These are phyloP conservation scores for Benitochromis conjunctus DNA, from an alignment of 2,113 vertebrate species.

Conservation along the genomic window DNA sequence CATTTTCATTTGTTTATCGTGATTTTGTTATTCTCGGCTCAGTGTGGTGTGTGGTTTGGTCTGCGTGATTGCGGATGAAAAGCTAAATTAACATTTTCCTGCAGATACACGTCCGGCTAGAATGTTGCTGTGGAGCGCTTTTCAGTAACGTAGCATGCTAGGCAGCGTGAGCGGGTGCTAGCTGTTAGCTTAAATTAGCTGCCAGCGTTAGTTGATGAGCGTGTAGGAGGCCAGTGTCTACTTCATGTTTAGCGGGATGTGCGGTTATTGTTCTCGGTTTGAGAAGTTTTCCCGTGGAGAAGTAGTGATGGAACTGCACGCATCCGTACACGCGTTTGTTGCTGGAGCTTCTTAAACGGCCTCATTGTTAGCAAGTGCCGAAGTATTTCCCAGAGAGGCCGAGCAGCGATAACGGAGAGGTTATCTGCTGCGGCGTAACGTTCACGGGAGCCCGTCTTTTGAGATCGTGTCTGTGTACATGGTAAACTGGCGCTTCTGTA, in stretches of 20 bases:
- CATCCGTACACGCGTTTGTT: not conserved
- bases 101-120: not conserved
- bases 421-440: not conserved
- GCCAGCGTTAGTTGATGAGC: not conserved
- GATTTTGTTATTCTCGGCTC: constrained; percentile 2
- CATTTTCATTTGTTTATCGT: constrained; percentile 75
- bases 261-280: not conserved
- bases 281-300: too few species aligned
- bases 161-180: constrained; percentile 33
- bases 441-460: not conserved
- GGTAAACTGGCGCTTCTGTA: not conserved
- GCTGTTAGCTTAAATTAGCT: constrained; percentile 31
- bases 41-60: not conserved
- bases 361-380: not conserved
- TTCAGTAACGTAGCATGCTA: constrained; percentile 17
- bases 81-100: not conserved
- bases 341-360: not conserved
- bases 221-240: constrained; percentile 19
- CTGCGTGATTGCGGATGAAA: accelerated
- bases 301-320: not conserved
- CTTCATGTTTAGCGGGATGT: not conserved
- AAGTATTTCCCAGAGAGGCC: not conserved
- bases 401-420: not conserved
- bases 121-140: not conserved
- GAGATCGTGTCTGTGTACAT: not conserved